Base-by-base conservation (phyloP, 2,113 vertebrate species). In the Cyanoramphus novaezelandiae region DNA sequence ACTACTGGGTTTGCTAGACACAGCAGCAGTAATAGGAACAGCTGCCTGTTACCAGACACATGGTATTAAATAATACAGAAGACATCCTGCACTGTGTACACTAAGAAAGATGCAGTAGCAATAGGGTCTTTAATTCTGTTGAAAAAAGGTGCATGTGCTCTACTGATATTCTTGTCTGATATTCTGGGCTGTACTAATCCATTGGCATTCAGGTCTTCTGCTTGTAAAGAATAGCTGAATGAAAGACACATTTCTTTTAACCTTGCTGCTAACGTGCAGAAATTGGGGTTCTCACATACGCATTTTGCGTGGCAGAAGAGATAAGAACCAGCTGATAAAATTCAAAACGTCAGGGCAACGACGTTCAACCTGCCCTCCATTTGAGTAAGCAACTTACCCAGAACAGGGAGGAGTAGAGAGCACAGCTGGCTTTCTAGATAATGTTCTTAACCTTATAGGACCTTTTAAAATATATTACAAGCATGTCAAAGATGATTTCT, bases 381-480 rank as follows among this genome's bases (percentile, higher is more conserved):
- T 95, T 85, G 55, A 43, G 72, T 62, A 82, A 64, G 65, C 33
- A 37, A 94, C 41, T 92, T 96, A 93, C 23, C 88, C 0, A 86
- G 78, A 88, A 24, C 33, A 84, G 91, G 94, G 95, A 96, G 92
- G 72, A 84, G 90, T n/a, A 71, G 70, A 63, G 41, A n/a, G 27
- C 3, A 4, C 96, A 94, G 72, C 95, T 97, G 97, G 84, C 41
- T 90, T 87, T 88, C 72, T 72, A 95, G 97, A 97, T 97, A 97
- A 93, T 20, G 49, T 53, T 76, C 71, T 67, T 96, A 92, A 94
- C 94, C 94, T 96, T 83, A 88, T 5, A 78, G 33, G 79, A 95
- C 91, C 84, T 90, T 90, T 88, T 55, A 44, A 96, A 89, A 86
- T 78, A 46, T 13, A 86, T 14, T 68, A 28, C 52, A 86, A 89